phyloP scores from a whole-genome alignment of 2,888 invertebrate genomes.

The Neelides folsomi region DNA sequence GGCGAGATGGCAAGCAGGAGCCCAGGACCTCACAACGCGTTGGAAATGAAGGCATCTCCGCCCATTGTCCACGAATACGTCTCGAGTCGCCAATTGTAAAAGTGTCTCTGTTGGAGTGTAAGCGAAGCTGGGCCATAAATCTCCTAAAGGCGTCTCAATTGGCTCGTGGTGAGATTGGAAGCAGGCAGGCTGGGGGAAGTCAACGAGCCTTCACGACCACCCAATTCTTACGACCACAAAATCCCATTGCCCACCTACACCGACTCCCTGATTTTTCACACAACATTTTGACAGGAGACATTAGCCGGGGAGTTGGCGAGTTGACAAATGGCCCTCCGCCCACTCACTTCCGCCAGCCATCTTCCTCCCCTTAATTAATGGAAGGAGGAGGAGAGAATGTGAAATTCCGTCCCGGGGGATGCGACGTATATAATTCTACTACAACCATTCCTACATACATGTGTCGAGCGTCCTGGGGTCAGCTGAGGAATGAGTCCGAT shows the following conservation, averaged over 20 bases:
- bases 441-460: too few species aligned
- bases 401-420: too few species aligned
- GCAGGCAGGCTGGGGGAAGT: conserved; percentile 27
- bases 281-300: conserved; percentile 32
- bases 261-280: conserved; percentile 28
- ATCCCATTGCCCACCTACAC: conserved; percentile 32
- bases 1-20: background rate
- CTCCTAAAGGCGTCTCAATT: background rate
- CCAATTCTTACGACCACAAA: conserved; percentile 31
- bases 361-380: too few species aligned
- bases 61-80: too few species aligned
- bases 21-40: background rate
- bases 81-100: too few species aligned
- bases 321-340: conserved; percentile 26
- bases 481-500: too few species aligned
- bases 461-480: too few species aligned
- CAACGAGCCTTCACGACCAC: conserved; percentile 32
- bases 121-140: too few species aligned
- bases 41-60: too few species aligned
- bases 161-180: conserved; percentile 15
- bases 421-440: too few species aligned
- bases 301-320: conserved; percentile 26
- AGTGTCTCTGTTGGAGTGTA: too few species aligned
- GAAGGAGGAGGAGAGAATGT: too few species aligned
- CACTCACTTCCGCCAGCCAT: background rate